Evolutionary conservation across 2,888 invertebrate species (phyloP).

Genomic region (Metopia argyrocephala): DNA sequence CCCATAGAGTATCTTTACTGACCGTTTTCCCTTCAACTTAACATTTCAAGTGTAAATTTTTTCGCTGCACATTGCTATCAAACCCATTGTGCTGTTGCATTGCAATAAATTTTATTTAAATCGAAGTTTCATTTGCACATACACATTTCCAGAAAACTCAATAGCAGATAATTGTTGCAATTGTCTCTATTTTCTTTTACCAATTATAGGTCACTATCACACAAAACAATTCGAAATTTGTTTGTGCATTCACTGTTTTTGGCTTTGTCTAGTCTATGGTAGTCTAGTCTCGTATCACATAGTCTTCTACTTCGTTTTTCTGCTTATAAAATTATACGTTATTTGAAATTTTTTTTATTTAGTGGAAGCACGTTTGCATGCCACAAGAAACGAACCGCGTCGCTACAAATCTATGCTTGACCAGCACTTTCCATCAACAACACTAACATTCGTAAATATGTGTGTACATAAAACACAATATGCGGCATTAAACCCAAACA

Average conservation of each 20-base stretch:
- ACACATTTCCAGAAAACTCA: constrained; percentile 29
- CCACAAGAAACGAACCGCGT: constrained; percentile 52
- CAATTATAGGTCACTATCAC: constrained; percentile 61
- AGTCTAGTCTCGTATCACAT: constrained; percentile 23
- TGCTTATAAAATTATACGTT: background rate
- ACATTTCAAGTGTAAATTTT: too few species aligned
- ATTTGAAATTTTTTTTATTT: constrained; percentile 2
- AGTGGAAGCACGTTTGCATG: constrained; percentile 58
- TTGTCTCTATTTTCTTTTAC: constrained; percentile 48
- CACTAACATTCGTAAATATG: constrained; percentile 25
- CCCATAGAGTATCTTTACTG: too few species aligned
- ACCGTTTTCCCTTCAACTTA: too few species aligned
- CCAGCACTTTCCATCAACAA: constrained; percentile 64
- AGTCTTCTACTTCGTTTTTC: constrained; percentile 18
- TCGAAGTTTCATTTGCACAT: background rate
- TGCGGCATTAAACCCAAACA: background rate
- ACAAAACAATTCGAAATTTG: constrained; percentile 56
- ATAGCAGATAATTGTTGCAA: constrained; percentile 24
- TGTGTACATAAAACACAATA: too few species aligned
- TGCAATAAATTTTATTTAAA: constrained; percentile 7
- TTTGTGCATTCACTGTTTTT: constrained; percentile 17
- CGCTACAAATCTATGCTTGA: constrained; percentile 53
- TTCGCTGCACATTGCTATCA: too few species aligned
- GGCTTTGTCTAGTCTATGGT: constrained; percentile 11
- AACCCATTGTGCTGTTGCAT: constrained; percentile 13